Conservation (phyloP, 2,888 invertebrate genomes). For the Exocentrus adspersus region DNA sequence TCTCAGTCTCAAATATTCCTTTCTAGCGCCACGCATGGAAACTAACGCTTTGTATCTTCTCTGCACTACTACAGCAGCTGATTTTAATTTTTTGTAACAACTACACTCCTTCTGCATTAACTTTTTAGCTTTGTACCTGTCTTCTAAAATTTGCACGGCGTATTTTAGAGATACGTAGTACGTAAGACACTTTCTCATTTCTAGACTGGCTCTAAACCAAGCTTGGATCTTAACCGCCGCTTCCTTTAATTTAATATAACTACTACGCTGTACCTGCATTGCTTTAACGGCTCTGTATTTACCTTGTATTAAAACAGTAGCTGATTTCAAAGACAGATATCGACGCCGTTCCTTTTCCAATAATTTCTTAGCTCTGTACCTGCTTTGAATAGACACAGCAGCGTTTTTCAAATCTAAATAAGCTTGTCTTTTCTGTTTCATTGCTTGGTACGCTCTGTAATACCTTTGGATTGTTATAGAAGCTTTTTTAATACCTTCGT, state of each 20-base stretch:
- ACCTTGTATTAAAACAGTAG: conserved; percentile 63
- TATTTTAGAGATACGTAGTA: conserved; percentile 36
- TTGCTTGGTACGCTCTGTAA: conserved; percentile 60
- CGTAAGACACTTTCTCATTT: conserved; percentile 34
- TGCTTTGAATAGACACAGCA: conserved; percentile 61
- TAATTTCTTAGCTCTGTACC: conserved; percentile 62
- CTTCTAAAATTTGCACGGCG: conserved; percentile 29
- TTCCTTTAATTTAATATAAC: conserved; percentile 56
- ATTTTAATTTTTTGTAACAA: conserved; percentile 56
- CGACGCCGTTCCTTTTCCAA: conserved; percentile 38
- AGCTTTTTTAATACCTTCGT: conserved; percentile 51
- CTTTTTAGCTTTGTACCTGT: conserved; percentile 41
- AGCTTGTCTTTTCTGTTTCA: conserved; percentile 54
- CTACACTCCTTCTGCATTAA: conserved; percentile 53
- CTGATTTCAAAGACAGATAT: conserved; percentile 45
- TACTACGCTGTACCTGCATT: conserved; percentile 55
- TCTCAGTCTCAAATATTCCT: conserved; percentile 57
- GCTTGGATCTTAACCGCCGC: conserved; percentile 59
- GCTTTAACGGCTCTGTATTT: conserved; percentile 61
- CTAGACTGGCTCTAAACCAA: conserved; percentile 33
- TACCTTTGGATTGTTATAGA: conserved; percentile 65
- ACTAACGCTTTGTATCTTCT: conserved; percentile 60
- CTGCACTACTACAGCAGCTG: conserved; percentile 50
- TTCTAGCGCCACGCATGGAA: conserved; percentile 55
- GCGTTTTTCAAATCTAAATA: conserved; percentile 58